These are phyloP conservation scores for Hydrozoanthus tunicans DNA, from an alignment of 64 coral and sea anemone genomes.

Conservation along the genomic window DNA sequence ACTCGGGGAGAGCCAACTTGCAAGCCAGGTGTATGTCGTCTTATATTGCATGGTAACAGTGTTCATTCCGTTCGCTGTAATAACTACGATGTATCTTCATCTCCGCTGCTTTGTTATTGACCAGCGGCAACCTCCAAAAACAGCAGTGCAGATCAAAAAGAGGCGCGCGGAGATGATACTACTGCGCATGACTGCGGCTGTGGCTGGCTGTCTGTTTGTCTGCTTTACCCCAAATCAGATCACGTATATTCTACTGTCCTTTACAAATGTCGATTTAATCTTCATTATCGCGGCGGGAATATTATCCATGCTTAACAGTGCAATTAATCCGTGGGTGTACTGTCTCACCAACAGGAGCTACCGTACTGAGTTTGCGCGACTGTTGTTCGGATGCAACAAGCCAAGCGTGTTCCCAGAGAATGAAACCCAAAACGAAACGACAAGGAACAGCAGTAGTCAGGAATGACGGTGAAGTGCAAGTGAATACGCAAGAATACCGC, in stretches of 20 bases:
- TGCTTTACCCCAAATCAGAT: conserved; percentile 36
- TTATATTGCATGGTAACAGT: neutral
- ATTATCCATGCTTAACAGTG: conserved; percentile 12
- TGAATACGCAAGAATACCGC: no score
- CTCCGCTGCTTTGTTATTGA: neutral
- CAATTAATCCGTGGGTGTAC: conserved; percentile 17
- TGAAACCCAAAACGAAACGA: no score
- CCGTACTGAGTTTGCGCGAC: neutral
- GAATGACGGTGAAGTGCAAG: no score
- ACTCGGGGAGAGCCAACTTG: neutral
- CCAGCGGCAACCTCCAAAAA: neutral
- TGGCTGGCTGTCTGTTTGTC: neutral
- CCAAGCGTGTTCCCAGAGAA: neutral
- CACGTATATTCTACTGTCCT: conserved; percentile 9
- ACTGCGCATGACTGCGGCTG: conserved; percentile 13
- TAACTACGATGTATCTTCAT: conserved; percentile 1
- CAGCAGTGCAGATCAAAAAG: neutral
- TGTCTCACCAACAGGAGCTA: conserved; percentile 23
- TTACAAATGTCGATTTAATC: neutral
- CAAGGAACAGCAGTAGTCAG: no score
- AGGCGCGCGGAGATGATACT: conserved; percentile 1
- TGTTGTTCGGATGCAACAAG: neutral
- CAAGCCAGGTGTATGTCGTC: neutral
- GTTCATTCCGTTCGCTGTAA: conserved; percentile 7
- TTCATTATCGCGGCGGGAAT: neutral